Base-by-base conservation (phyloP, 53 echinoderm and acorn worm species). In the Holothuria scabra region DNA sequence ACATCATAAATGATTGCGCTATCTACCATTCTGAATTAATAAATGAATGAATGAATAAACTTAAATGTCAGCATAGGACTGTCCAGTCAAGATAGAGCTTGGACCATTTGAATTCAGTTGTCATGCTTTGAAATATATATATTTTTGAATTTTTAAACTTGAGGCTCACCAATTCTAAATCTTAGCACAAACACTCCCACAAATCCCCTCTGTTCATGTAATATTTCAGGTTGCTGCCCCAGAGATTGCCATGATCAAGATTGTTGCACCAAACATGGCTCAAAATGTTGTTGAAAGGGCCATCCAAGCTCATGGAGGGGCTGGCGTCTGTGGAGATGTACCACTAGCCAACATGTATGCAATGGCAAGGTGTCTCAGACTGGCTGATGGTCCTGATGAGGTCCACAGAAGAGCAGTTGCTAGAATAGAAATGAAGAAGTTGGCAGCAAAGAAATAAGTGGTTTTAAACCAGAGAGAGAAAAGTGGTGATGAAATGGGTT, bases 181-280 rank as follows among this genome's bases (percentile, higher is more conserved):
- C n/a, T n/a, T n/a, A n/a, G n/a, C n/a, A n/a, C n/a, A n/a, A n/a
- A n/a, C n/a, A n/a, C n/a, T n/a, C n/a, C 18, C 52, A 52, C 18
- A 18, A 52, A 18, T 3, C 52, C 18, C 18, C 0, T 16, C 52
- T 49, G 1, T 52, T 46, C 28, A 10, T 41, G 6, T 59, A 12
- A 59, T 29, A 34, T 59, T 24, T 3, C 29, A 97, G 97, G 83
- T 74, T 78, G 97, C 97, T 0, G 92, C 94, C 20, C 81, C 92
- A 12, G 97, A 97, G 74, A 97, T 97, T 20, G 97, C 97, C 2
- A 97, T 97, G 97, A 97, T 97, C 84, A 97, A 97, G 78, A 91
- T 97, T 8, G 85, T 94, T 0, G 94, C 97, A 0, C 97, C 97
- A 32, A 90, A 88, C 89, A 90, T 97, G 90, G 97, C 97, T 31